phyloP scores from a whole-genome alignment of 2,113 vertebrate genomes.

The Misgurnus mizolepis region DNA sequence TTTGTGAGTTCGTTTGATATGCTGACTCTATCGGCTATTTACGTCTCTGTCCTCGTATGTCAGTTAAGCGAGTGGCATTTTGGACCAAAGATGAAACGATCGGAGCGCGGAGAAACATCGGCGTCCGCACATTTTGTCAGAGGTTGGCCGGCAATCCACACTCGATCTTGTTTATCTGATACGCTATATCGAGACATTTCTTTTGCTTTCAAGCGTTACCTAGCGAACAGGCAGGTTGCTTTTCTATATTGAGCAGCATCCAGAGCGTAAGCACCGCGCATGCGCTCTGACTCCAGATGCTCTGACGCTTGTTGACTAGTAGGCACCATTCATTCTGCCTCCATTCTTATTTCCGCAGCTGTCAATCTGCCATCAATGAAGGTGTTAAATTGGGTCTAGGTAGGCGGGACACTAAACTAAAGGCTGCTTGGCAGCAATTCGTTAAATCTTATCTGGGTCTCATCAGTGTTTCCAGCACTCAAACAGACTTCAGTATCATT shows the following conservation, averaged over 20 bases:
- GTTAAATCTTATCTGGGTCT: background rate
- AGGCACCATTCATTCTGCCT: conserved; percentile 58
- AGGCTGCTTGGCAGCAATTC: background rate
- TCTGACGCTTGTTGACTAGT: conserved; percentile 57
- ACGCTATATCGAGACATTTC: conserved; percentile 38
- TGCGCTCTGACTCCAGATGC: conserved; percentile 72
- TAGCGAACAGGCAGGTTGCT: conserved; percentile 8
- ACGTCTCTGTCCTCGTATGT: conserved; percentile 57
- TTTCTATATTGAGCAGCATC: conserved; percentile 65
- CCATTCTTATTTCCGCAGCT: conserved; percentile 32
- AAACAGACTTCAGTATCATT: background rate
- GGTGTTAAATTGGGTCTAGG: conserved; percentile 11
- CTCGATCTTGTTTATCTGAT: conserved; percentile 14
- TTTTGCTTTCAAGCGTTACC: conserved; percentile 14
- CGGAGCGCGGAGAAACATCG: conserved; percentile 32
- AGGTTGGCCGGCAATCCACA: conserved; percentile 13
- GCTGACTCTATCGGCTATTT: conserved; percentile 54
- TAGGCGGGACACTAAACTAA: conserved; percentile 14
- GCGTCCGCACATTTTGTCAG: conserved; percentile 32
- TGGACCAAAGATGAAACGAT: conserved; percentile 41
- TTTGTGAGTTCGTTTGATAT: conserved; percentile 63
- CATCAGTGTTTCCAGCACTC: background rate
- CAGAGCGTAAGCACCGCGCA: conserved; percentile 72
- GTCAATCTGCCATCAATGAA: conserved; percentile 45
- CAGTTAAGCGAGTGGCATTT: conserved; percentile 52